Conservation (phyloP, 2,888 invertebrate species). For the Catocala fraxini region DNA sequence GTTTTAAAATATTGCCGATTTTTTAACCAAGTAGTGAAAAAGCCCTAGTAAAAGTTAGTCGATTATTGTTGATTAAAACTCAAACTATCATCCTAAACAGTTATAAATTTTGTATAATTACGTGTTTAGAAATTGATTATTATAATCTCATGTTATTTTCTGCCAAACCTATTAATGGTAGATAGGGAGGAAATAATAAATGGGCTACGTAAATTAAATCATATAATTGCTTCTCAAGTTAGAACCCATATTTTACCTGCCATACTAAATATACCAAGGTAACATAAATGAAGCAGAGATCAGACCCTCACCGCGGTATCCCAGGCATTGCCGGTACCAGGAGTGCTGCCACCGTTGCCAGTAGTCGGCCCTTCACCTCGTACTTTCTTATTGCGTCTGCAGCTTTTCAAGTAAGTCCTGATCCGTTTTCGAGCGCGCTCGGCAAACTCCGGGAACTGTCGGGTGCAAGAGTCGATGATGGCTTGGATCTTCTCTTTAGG, state of each 20-base stretch:
- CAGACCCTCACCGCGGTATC: slow-evolving; percentile 93
- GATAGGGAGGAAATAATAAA: too few relatives aligned
- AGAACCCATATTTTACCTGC: slow-evolving; percentile 39
- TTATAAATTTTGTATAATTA: too few relatives aligned
- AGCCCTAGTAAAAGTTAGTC: too few relatives aligned
- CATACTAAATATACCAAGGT: slow-evolving; percentile 38
- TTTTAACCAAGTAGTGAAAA: too few relatives aligned
- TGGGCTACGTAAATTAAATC: too few relatives aligned
- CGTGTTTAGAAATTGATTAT: too few relatives aligned
- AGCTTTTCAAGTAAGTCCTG: slow-evolving; percentile 98
- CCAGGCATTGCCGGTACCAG: slow-evolving; percentile 90
- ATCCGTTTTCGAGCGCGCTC: slow-evolving; percentile 98
- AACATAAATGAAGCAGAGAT: slow-evolving; percentile 61
- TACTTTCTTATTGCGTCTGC: slow-evolving; percentile 97
- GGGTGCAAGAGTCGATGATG: slow-evolving; percentile 98
- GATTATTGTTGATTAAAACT: too few relatives aligned
- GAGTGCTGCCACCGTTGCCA: slow-evolving; percentile 72
- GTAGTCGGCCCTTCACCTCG: slow-evolving; percentile 90
- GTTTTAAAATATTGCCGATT: too few relatives aligned
- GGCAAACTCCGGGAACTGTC: slow-evolving; percentile 98
- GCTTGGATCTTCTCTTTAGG: slow-evolving; percentile 99
- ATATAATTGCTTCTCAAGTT: too few relatives aligned
- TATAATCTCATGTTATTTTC: too few relatives aligned
- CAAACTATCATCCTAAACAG: too few relatives aligned
- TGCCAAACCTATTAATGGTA: too few relatives aligned